Percentiles rank a stretch among this genome's conserved stretches.
phyloP scores from a whole-genome alignment of 2,888 invertebrate species.

The Galerucella calmariensis region DNA sequence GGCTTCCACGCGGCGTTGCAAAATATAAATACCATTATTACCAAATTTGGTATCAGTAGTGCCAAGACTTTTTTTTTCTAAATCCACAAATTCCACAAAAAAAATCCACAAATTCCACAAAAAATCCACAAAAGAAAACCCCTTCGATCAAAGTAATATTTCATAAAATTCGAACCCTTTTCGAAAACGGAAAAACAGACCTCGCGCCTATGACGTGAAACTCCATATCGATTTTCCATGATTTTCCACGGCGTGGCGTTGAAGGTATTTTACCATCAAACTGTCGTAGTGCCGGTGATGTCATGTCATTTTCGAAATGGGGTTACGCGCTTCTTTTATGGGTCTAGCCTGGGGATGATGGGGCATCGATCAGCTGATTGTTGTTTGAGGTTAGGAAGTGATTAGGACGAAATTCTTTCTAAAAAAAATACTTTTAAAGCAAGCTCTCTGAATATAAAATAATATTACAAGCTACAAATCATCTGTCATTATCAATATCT shows the following conservation, averaged over 20 bases:
- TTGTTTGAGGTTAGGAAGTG: slow-evolving; percentile 1
- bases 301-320: slow-evolving; percentile 42
- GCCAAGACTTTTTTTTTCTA: background rate
- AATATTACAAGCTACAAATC: background rate
- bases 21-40: too few species aligned
- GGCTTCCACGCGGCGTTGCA: too few species aligned
- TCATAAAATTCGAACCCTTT: slow-evolving; percentile 34
- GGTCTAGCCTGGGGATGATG: slow-evolving; percentile 23
- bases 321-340: slow-evolving; percentile 34
- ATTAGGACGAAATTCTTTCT: background rate
- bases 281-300: slow-evolving; percentile 49
- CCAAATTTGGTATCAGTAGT: too few species aligned
- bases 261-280: slow-evolving; percentile 60
- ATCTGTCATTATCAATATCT: too few species aligned
- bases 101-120: background rate
- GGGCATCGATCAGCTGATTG: slow-evolving; percentile 15
- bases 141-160: slow-evolving; percentile 32
- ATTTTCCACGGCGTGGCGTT: slow-evolving; percentile 46
- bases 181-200: slow-evolving; percentile 41
- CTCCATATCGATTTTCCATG: slow-evolving; percentile 64
- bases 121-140: slow-evolving; percentile 1
- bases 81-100: background rate
- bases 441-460: background rate
- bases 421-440: background rate
- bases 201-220: slow-evolving; percentile 61